phyloP scores from a whole-genome alignment of 2,888 invertebrate genomes.

The Zygothrica quintamaculata region DNA sequence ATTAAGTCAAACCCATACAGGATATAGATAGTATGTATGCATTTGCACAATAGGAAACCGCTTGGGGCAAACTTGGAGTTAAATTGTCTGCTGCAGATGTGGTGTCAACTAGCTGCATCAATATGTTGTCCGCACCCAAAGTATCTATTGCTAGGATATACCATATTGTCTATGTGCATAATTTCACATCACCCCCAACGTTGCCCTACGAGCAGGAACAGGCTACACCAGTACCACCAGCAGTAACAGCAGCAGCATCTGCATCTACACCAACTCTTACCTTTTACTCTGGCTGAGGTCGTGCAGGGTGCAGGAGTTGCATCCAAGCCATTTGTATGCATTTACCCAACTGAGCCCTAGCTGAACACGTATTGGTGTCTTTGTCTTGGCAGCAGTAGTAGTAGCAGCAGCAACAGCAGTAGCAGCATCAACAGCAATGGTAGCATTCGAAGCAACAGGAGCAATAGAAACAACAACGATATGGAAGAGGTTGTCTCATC shows the following conservation, averaged over 20 bases:
- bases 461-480: background rate
- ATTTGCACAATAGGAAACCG: conserved; percentile 40
- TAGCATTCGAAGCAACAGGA: conserved; percentile 1
- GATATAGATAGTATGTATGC: conserved; percentile 23
- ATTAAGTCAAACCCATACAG: conserved; percentile 39
- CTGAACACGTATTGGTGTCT: conserved; percentile 52
- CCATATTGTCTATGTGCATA: conserved; percentile 72
- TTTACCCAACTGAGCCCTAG: conserved; percentile 64
- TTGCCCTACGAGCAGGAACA: conserved; percentile 7
- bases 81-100: conserved; percentile 29
- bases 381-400: conserved; percentile 41
- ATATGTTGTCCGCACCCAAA: conserved; percentile 64
- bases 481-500: background rate
- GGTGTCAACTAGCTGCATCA: conserved; percentile 68
- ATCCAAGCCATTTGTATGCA: conserved; percentile 69
- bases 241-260: no score
- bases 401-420: background rate
- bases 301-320: conserved; percentile 31
- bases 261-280: background rate
- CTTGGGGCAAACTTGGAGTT: conserved; percentile 32
- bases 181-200: conserved; percentile 60
- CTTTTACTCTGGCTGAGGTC: conserved; percentile 1
- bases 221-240: background rate
- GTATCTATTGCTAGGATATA: conserved; percentile 62
- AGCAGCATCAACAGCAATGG: background rate